Evolutionary conservation across 2,113 vertebrate genomes (phyloP), one percentile per base, ranked within the genome.

Genomic region (Tychaedon coryphoeus): DNA sequence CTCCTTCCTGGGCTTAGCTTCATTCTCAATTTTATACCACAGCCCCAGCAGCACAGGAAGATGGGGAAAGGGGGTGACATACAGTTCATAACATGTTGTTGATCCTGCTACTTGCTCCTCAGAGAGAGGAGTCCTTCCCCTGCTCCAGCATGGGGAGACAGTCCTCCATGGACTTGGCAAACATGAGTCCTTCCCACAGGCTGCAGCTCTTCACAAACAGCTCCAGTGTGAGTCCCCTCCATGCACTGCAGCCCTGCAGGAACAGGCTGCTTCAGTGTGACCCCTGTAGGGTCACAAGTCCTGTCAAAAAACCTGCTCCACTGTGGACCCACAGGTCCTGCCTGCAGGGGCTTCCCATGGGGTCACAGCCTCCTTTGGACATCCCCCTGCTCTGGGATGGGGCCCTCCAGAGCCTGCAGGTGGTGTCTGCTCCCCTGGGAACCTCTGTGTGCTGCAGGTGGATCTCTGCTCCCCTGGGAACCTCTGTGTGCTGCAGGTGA

Each of bases 21-120:
- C 14, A 40, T 22, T 56, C 17, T 7, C 0, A 0, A 20, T 71
- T 71, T 64, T 31, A 48, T 42, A 34, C 6, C 5, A 12, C n/a
- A 20, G 40, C 24, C 33, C 16, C 20, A 56, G 56, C 3, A 8
- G 40, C 0, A 2, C 5, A 54, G 13, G 16, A 29, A 48, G n/a
- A 43, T 12, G 17, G 19, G 65, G 31, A 62, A 29, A n/a, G 22
- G 3, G 16, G n/a, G 3, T 43, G 17, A 53, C 33, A 23, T 14
- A 12, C 31, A 45, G 14, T 38, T 54, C n/a, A 54, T 9, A 14
- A 14, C 8, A 29, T 11, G 2, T 13, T 53, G 12, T 47, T 54
- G 29, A 25, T 48, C 40, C 48, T 45, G 28, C 14, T 40, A 47
- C 58, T 65, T 85, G n/a, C 12, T 48, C 14, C 29, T 40, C 26